Base-by-base conservation (phyloP, 2,888 invertebrate genomes). In the Embidobia sp. region DNA sequence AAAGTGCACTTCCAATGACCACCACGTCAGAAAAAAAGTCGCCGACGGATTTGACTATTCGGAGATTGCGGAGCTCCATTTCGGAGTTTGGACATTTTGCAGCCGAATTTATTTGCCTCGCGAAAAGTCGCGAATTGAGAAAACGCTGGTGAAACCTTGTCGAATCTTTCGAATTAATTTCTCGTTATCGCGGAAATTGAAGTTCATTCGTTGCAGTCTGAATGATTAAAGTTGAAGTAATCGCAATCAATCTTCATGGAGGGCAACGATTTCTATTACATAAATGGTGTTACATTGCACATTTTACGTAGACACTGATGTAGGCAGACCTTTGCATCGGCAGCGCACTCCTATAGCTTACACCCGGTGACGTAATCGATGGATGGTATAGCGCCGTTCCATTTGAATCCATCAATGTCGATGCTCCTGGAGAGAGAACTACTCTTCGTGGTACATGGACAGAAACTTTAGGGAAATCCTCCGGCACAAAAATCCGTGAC, bases 361-460 rank as follows among this genome's bases (percentile, higher is more conserved):
- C 48, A 44, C 44, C 22, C 57, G n/a, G 61, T 46, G 69, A 63
- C 33, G 70, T 63, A 69, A 81, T 78, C 76, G 79, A 75, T 61
- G 55, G 63, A 67, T 67, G 66, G 64, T 67, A 74, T 72, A 73
- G 59, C 61, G 26, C 63, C 64, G 55, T 79, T 78, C 76, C 67
- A 77, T 79, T 59, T 77, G 74, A 76, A 82, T 81, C 81, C 79
- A 80, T 82, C 82, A 82, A 81, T 78, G 81, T 81, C 80, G 77
- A 37, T 69, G 81, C 77, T 75, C 7, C 59, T 64, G 69, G 75
- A 72, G 55, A 72, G 77, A 75, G 70, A 79, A 64, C 67, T 64
- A 74, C 79, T 79, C 66, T 61, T 77, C 66, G 44, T 53, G 66
- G 66, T 77, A 74, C 69, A 77, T 51, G 79, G 51, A 64, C 70